phyloP scores from a whole-genome alignment of 1,140 invertebrate species.

The Aphelinus certus region DNA sequence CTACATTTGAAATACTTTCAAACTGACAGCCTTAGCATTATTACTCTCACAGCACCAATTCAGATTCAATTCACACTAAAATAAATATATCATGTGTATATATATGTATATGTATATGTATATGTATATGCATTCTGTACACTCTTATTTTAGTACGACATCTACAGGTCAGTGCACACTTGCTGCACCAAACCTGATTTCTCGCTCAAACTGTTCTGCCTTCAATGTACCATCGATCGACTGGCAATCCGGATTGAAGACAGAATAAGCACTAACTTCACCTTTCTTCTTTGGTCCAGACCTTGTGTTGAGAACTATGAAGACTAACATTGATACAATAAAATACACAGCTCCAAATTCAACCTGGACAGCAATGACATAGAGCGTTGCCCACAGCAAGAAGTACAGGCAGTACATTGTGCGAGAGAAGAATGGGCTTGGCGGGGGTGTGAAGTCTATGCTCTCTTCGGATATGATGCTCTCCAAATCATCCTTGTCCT shows the following conservation, averaged over 20 bases:
- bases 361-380: conserved; percentile 76
- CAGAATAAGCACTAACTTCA: conserved; percentile 95
- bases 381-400: conserved; percentile 74
- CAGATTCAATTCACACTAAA: conserved; percentile 15
- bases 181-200: conserved; percentile 76
- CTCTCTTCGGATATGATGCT: conserved; percentile 49
- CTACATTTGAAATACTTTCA: conserved; percentile 33
- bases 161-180: conserved; percentile 50
- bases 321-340: conserved; percentile 78
- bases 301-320: conserved; percentile 87
- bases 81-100: conserved; percentile 32
- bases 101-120: conserved; percentile 29
- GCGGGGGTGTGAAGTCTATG: conserved; percentile 43
- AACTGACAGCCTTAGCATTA: conserved; percentile 5
- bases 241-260: conserved; percentile 95
- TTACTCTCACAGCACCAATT: conserved; percentile 13
- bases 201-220: conserved; percentile 92
- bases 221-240: conserved; percentile 92
- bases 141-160: background rate
- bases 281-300: conserved; percentile 74
- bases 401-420: conserved; percentile 63
- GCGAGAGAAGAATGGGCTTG: conserved; percentile 42
- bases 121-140: conserved; percentile 25
- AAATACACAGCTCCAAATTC: conserved; percentile 94
- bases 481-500: conserved; percentile 53